A percentile compares a stretch with the other conserved stretches of the same genome.
These are phyloP conservation scores for Steinernema carpocapsae DNA, from an alignment of 2,888 invertebrate genomes.

Conservation along the genomic window DNA sequence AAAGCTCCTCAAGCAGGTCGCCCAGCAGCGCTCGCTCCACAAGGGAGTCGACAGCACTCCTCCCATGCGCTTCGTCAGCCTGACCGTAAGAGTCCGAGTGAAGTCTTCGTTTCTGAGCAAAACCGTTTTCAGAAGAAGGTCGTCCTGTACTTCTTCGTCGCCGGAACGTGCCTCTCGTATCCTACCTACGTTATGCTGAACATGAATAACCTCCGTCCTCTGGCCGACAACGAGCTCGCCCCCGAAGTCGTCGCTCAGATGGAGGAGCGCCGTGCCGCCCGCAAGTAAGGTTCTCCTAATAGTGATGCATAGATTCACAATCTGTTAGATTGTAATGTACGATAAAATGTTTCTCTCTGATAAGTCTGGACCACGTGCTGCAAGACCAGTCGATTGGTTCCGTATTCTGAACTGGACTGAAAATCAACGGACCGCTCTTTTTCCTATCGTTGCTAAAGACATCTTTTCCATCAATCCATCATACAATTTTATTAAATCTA, in stretches of 20 bases:
- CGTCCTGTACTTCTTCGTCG: slow-evolving; percentile 58
- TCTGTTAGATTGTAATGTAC: slow-evolving; percentile 34
- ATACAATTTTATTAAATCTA: no score
- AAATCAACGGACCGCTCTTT: no score
- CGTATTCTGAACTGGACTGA: no score
- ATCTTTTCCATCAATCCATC: no score
- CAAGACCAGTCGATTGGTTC: no score
- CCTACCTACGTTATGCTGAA: slow-evolving; percentile 64
- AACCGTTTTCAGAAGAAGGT: slow-evolving; percentile 41
- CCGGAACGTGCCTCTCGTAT: slow-evolving; percentile 60
- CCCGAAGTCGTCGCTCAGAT: slow-evolving; percentile 62
- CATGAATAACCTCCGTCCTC: slow-evolving; percentile 64
- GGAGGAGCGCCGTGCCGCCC: slow-evolving; percentile 58
- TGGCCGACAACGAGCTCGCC: slow-evolving; percentile 54
- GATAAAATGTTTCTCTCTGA: slow-evolving; percentile 18
- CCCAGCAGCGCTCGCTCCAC: slow-evolving; percentile 41
- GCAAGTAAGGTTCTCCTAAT: slow-evolving; percentile 39
- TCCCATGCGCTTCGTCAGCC: slow-evolving; percentile 44
- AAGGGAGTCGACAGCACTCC: slow-evolving; percentile 43
- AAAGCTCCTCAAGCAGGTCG: slow-evolving; percentile 31
- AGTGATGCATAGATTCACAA: slow-evolving; percentile 21
- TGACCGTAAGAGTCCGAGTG: slow-evolving; percentile 42
- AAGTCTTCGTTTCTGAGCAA: background rate
- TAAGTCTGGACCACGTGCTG: no score
- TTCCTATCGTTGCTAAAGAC: no score